phyloP scores from a whole-genome alignment of 1,140 invertebrate genomes.

The Penaeus indicus region DNA sequence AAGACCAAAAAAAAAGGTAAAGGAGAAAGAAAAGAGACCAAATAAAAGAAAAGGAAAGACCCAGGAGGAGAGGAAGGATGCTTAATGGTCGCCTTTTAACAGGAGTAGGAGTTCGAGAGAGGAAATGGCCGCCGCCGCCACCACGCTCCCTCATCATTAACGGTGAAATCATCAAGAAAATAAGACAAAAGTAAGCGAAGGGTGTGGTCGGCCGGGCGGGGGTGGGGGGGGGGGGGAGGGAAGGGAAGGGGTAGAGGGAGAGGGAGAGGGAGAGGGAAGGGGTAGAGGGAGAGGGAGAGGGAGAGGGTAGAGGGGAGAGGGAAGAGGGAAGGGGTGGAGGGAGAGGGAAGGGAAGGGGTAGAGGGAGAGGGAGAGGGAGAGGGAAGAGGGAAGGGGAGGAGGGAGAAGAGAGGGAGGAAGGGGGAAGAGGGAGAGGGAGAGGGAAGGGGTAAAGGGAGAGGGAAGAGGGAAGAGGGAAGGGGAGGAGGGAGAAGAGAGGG shows the following conservation, averaged over 20 bases:
- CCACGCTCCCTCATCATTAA: too few species aligned
- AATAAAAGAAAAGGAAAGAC: too few species aligned
- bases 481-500: background rate
- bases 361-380: conserved; percentile 17
- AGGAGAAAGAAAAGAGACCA: too few species aligned
- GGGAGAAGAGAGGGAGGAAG: background rate
- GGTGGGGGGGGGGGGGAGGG: background rate
- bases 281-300: background rate
- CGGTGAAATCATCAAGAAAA: background rate
- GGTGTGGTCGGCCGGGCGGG: background rate
- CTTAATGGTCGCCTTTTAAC: too few species aligned
- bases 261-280: background rate
- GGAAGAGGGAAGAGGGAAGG: background rate
- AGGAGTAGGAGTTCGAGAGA: too few species aligned
- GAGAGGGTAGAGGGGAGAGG: too few species aligned
- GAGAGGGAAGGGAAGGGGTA: background rate
- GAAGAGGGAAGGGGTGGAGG: background rate
- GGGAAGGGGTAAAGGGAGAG: background rate
- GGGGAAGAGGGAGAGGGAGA: background rate
- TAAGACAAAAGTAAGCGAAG: background rate
- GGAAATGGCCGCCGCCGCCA: too few species aligned
- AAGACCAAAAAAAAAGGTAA: too few species aligned
- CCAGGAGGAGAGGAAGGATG: too few species aligned
- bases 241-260: background rate
- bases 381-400: background rate